phyloP scores from a whole-genome alignment of 2,113 vertebrate species.

The Vicugna pacos region DNA sequence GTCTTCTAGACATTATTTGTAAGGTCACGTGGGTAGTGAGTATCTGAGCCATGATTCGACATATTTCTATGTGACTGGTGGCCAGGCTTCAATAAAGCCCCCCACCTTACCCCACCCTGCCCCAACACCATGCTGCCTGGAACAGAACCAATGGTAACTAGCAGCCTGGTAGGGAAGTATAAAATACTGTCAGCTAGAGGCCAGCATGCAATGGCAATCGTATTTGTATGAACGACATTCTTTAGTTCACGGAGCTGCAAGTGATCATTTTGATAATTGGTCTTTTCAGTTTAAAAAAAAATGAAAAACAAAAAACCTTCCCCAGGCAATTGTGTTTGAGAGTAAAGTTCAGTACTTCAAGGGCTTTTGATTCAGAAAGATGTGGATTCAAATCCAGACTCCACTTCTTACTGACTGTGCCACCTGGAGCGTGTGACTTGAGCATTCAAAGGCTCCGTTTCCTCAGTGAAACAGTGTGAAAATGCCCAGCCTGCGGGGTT shows the following conservation, averaged over 20 bases:
- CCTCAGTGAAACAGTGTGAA: not conserved
- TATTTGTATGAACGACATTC: not conserved
- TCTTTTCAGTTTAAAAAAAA: not conserved
- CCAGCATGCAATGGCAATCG: not conserved
- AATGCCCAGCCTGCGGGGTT: accelerated
- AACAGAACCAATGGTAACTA: not conserved
- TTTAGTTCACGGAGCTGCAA: not conserved
- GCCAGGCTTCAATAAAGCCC: too few species aligned
- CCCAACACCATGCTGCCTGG: not conserved
- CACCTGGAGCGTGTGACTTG: not conserved
- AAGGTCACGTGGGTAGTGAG: not conserved
- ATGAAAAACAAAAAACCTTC: not conserved
- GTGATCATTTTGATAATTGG: not conserved
- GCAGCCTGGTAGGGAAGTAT: not conserved
- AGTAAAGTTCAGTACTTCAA: not conserved
- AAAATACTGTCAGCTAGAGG: not conserved
- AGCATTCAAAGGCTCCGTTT: accelerated
- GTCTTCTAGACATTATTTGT: not conserved
- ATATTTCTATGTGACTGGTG: not conserved
- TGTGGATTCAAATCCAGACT: not conserved
- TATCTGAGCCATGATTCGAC: not conserved
- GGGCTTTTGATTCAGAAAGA: not conserved
- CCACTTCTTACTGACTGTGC: not conserved
- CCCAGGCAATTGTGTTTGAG: not conserved
- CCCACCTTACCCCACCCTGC: accelerated